Evolutionary conservation across 2,888 invertebrate genomes (phyloP).

Genomic region (Tetragnatha montana): DNA sequence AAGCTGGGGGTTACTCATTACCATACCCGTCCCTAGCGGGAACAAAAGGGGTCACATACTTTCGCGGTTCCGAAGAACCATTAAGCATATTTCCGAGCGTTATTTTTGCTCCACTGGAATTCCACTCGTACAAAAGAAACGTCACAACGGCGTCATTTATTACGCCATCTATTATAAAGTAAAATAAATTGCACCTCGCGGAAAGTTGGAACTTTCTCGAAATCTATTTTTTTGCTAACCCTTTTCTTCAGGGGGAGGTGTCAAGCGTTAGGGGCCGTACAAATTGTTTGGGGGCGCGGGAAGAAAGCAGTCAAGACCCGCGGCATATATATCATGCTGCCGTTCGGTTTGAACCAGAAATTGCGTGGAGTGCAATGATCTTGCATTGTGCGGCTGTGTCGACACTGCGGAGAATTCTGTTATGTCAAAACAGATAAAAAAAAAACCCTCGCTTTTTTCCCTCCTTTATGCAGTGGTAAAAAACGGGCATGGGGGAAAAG

Average conservation of each 20-base stretch:
- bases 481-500: background rate
- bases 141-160: conserved; percentile 40
- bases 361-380: background rate
- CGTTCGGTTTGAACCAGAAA: background rate
- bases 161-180: conserved; percentile 42
- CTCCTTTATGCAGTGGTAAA: background rate
- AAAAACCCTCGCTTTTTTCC: background rate
- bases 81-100: conserved; percentile 17
- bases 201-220: background rate
- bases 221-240: background rate
- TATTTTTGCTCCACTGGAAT: conserved; percentile 4
- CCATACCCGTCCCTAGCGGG: background rate
- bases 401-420: background rate
- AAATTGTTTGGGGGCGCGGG: background rate
- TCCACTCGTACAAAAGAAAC: conserved; percentile 7
- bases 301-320: background rate
- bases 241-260: background rate
- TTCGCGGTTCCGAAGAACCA: conserved; percentile 9
- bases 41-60: conserved; percentile 7
- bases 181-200: conserved; percentile 36
- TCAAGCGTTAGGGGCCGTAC: background rate
- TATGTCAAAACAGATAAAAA: background rate
- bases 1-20: background rate
- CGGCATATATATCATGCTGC: background rate
- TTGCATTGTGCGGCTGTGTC: background rate